Evolutionary conservation across 2,888 invertebrate species (phyloP), one percentile per base, ranked within the genome.

Genomic region (Phyto melanocephala): DNA sequence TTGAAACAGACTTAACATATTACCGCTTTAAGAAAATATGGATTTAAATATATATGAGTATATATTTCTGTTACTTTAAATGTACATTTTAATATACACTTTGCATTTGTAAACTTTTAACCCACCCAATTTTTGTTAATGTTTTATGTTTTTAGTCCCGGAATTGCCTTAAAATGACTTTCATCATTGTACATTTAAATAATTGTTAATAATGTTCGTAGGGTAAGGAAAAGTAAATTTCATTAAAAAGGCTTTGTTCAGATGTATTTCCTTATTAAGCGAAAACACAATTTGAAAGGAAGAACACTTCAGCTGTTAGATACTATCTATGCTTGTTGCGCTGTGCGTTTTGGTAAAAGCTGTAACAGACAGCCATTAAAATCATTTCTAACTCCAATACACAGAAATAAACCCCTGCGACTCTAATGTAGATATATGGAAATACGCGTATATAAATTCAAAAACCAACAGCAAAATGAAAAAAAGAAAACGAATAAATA

Each of bases 231-330:
- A n/a, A 15, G 37, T 52, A 35, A 50, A 52, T 35, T 47, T 33
- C 6, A 50, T 67, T 65, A 33, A 33, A 20, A 50, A 50, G 22
- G 10, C 50, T 65, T 33, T 50, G 50, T 37, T 35, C 50, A 50
- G 22, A 52, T 67, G 22, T 22, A 67, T 52, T 50, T 67, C 24
- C 40, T 40, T 68, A 40, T 45, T 33, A 47, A 62, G 45, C 17
- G 37, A 42, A 45, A 56, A 37, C 24, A 45, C 22, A 70, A 70
- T 42, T n/a, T 45, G 33, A 70, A 70, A 56, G 54, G 56, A 70
- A 56, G 56, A 28, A 24, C 11, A 40, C 17, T 68, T 54, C 37
- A 40, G 68, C 15, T 54, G 42, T 17, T 67, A 3, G n/a, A 3
- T 54, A 54, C 17, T 20, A 5, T 40, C 40, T 67, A 10, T 60